Evolutionary conservation across 1,140 invertebrate genomes (phyloP), one percentile per base, ranked within the genome.

Genomic region (Lineus longissimus): DNA sequence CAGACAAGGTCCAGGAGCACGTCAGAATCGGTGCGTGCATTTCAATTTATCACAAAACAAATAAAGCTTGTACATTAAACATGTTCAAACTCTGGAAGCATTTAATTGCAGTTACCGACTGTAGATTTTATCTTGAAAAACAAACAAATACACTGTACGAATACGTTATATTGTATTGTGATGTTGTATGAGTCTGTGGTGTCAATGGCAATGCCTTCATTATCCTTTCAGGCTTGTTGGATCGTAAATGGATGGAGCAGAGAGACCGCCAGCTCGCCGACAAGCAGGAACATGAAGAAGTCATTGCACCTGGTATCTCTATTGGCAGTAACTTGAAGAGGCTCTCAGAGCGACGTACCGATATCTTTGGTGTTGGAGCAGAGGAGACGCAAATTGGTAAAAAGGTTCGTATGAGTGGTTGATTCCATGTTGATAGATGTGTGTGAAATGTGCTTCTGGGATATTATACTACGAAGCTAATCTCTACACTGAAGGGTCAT

Each of bases 321-420:
- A 98, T 99, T 72, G 94, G 97, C 70, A 93, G 90, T 13, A 97
- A 92, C 77, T 87, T 99, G 71, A 97, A 97, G 78, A 89, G 95
- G 74, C 84, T 99, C 67, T 97, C 96, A 0, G 96, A 99, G 76
- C 87, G 96, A 70, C 93, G 97, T 90, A 98, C 97, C 2, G 97
- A 99, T 87, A 99, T 99, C 82, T 99, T 99, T 79, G 97, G 97
- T 85, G 91, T 94, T 62, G 97, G 96, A 66, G 77, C 74, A 43
- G 95, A 98, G 80, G 97, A 99, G 86, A 97, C 96, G 0, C 92
- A 93, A 1, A 99, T 99, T 80, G 97, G 97, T 87, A 95, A 97
- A 83, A 99, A 99, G 82, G 79, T 83, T 61, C 45, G 59, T 57
- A 47, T n/a, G 11, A n/a, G 23, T n/a, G n/a, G n/a, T n/a, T n/a